A percentile compares a stretch with the other conserved stretches of the same genome.
These are phyloP conservation scores for Rhynchotus rufescens DNA, from an alignment of 2,797 vertebrate species.

Conservation along the genomic window DNA sequence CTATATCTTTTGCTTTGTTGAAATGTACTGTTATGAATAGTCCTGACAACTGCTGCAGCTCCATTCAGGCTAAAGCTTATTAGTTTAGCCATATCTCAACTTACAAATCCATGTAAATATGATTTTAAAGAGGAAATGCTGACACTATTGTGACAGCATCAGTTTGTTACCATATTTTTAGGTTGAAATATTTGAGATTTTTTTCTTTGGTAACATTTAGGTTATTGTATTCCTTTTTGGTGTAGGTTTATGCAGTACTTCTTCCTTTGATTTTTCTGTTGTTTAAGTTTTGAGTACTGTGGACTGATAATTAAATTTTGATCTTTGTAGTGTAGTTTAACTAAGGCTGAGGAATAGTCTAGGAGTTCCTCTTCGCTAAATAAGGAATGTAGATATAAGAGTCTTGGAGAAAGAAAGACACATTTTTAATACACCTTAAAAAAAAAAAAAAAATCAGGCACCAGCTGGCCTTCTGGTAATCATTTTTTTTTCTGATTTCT, in stretches of 20 bases:
- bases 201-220: neutral
- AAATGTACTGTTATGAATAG: neutral
- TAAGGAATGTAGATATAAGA: neutral
- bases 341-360: neutral
- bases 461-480: constrained; percentile 63
- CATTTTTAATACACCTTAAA: constrained; percentile 9
- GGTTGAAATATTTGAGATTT: neutral
- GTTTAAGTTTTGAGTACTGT: neutral
- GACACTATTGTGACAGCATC: constrained; percentile 18
- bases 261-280: neutral
- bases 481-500: constrained; percentile 63
- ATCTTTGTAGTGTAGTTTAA: neutral
- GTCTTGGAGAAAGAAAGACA: neutral
- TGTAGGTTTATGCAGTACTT: neutral
- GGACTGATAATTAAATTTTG: neutral
- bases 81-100: constrained; percentile 27
- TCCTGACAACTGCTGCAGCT: constrained; percentile 19
- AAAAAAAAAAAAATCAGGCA: constrained; percentile 19
- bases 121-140: constrained; percentile 29
- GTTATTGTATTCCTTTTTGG: neutral
- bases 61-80: constrained; percentile 3
- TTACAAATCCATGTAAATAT: constrained; percentile 41
- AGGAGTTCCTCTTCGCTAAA: neutral
- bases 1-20: neutral
- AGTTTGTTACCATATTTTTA: constrained; percentile 45